Evolutionary conservation across 2,797 vertebrate genomes (phyloP), one percentile per base, ranked within the genome.

Genomic region (Silurus lanzhouensis): DNA sequence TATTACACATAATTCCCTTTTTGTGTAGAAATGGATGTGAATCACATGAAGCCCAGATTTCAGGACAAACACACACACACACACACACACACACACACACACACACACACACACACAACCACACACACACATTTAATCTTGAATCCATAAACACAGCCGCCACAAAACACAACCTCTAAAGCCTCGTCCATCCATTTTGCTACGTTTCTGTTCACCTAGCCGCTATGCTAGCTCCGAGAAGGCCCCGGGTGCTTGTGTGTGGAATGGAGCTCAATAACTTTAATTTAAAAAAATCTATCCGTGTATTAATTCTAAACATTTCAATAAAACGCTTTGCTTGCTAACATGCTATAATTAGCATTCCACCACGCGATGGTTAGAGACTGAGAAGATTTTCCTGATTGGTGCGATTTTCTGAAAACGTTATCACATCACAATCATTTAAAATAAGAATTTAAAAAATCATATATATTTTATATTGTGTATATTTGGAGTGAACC

Each of bases 151-250:
- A 68, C 6, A 82, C 60, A 64, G 5, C 68, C 67, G 38, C 31
- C 48, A 70, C 63, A 70, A 55, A 81, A 67, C 81, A 68, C 64
- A 60, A 67, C n/a, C 27, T 58, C 19, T 14, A 19, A 44, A 70
- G 22, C 52, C 55, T 58, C 55, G 14, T 60, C 67, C 20, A 17
- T 44, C 5, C 17, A 2, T 58, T 82, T 44, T 82, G 84, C 84
- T 86, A 86, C 84, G 79, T 67, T 63, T 85, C 79, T 75, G 27
- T 71, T 60, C 66, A 60, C 27, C 12, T 60, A 44, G 66, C 52
- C 14, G 48, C 81, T 60, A 17, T 8, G 81, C 81, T 68, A 60
- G 52, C 52, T 52, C 22, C 6, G 7, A 20, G 52, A 67, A 79
- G 27, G 20, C 63, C 61, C 58, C 44, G 38, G 6, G 38, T 17